Evolutionary conservation across 30 jellyfish, hydroid and myxozoan genomes (phyloP), one percentile per base, ranked within the genome.

Genomic region (Haliclystus octoradiatus): DNA sequence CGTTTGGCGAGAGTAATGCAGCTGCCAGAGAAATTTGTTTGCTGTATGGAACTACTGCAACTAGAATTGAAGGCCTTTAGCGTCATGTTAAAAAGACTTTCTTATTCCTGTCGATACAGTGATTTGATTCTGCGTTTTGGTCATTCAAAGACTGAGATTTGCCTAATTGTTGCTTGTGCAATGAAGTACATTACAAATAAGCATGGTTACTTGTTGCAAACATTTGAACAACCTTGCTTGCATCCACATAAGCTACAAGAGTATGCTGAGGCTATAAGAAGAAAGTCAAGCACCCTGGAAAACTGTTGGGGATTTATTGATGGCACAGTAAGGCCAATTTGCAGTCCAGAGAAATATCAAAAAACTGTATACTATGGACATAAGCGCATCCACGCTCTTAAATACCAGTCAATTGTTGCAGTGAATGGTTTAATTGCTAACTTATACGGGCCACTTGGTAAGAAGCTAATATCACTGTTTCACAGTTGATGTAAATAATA

Each of bases 251-350:
- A 65, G 50, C 88, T 75, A 31, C 26, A n/a, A 26, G 73, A 50
- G 40, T 65, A 34, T 52, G 61, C 65, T 23, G 67, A 65, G 23
- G 79, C 88, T 65, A 73, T 66, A 22, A 66, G 66, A 50, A 27
- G 49, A 57, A 75, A 50, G 72, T 28, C 73, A 49, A 28, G 2
- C 31, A 80, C 88, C 64, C 73, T 75, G 31, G 76, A 65, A 13
- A 64, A 65, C 33, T 75, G 79, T 73, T 75, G 88, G 76, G 78
- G 85, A 61, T 62, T 74, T 34, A 52, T 68, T 13, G 26, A 52
- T 52, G 95, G 92, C 49, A 84, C 87, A 23, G 95, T 84, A 35
- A 52, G 93, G 74, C 95, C 87, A 34, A 84, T 84, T 28, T 84
- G 93, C 47, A 65, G 95, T 47, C 95, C 92, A 49, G 84, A 66